Evolutionary conservation across 2,113 vertebrate genomes (phyloP), one percentile per base, ranked within the genome.

Genomic region (Pelecanoides urinatrix): DNA sequence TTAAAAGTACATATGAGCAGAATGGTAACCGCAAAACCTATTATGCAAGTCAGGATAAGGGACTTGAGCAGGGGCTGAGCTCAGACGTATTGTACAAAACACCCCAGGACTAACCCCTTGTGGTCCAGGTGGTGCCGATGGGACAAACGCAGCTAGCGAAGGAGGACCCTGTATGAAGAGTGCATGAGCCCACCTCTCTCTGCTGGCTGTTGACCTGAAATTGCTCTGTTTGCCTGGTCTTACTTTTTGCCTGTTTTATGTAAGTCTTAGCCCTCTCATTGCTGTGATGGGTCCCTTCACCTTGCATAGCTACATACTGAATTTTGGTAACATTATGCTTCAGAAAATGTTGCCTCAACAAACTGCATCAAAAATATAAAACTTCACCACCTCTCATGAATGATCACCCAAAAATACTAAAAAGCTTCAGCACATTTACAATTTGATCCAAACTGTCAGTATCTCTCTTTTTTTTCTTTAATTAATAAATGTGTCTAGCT

Each of bases 401-500:
- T 23, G 36, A 93, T 93, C 36, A n/a, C 36, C 56, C 62, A 42
- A 74, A 81, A 82, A 47, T 25, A 81, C 40, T 45, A 32, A 91
- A 83, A 86, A 58, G n/a, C 72, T 53, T 59, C 59, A 80, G 72
- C 3, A 0, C 47, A 19, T 86, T 86, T 61, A 75, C 61, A 81
- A 23, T 44, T 44, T 25, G 13, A 78, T 87, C 70, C 84, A 82
- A 94, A 79, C 76, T 62, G 83, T 61, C 22, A 14, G 72, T 83
- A 4, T 47, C 22, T 56, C 25, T 49, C 9, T 42, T 49, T 74
- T 45, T 76, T 67, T 59, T 70, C 50, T 84, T 59, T 25, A 76
- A 91, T 96, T 96, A 94, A 89, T 97, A 91, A 89, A 72, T 65
- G 61, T 87, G 68, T 92, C 87, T 92, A 85, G 91, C 76, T 73